Evolutionary conservation across 2,888 invertebrate species (phyloP).

Genomic region (Brenthis hecate): DNA sequence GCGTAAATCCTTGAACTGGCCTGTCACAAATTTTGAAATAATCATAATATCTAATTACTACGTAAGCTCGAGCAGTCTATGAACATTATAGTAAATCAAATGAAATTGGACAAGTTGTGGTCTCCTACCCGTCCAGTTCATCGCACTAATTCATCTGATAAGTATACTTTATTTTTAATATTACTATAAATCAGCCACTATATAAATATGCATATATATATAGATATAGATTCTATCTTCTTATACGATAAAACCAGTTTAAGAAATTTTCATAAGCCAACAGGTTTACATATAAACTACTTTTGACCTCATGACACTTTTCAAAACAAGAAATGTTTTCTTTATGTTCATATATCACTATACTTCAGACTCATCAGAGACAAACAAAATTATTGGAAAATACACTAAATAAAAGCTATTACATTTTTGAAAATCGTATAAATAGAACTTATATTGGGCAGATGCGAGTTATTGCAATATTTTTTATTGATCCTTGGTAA

Average conservation of each 20-base stretch:
- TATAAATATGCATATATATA: no score
- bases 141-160: background rate
- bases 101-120: background rate
- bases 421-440: background rate
- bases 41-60: slow-evolving; percentile 1
- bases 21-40: background rate
- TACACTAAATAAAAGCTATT: no score
- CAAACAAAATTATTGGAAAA: no score
- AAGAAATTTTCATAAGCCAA: background rate
- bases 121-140: background rate
- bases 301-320: no score
- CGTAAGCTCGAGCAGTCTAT: background rate
- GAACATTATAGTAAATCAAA: slow-evolving; percentile 4
- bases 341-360: no score
- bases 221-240: background rate
- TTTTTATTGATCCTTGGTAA: slow-evolving; percentile 25
- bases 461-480: slow-evolving; percentile 10
- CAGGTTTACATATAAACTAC: no score
- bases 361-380: no score
- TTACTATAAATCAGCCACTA: background rate
- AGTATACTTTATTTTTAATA: background rate
- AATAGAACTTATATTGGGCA: background rate
- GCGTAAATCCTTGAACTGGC: background rate
- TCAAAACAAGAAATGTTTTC: no score
- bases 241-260: background rate